Conservation (phyloP, 2,797 vertebrate genomes). For the Cygnus olor region DNA sequence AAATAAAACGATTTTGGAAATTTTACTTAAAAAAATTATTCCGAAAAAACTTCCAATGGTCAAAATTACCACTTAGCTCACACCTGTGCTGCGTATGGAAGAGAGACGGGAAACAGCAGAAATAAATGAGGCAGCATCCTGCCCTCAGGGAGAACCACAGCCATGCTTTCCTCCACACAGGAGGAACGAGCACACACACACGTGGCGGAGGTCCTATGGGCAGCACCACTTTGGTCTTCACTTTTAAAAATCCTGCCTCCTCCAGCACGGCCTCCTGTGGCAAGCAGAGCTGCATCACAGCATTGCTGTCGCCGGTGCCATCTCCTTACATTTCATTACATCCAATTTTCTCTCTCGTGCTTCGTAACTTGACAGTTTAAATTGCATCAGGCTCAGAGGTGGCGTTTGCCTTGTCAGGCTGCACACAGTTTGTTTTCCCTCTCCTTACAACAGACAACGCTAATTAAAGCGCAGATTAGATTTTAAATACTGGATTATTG, state of each 20-base stretch:
- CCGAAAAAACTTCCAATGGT: background rate
- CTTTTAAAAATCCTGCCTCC: background rate
- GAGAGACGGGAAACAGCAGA: background rate
- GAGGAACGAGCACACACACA: rapidly evolving
- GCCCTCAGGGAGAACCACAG: background rate
- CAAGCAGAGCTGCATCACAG: too few species aligned
- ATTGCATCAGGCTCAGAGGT: background rate
- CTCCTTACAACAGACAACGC: background rate
- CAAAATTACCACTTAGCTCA: background rate
- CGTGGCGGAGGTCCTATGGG: rapidly evolving
- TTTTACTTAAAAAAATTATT: background rate
- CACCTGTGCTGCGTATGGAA: background rate
- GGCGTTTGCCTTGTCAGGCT: background rate
- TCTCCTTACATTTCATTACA: background rate
- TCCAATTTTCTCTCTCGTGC: background rate
- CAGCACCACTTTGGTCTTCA: background rate
- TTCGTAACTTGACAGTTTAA: slow-evolving; percentile 12
- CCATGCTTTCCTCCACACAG: too few species aligned
- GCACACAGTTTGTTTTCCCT: background rate
- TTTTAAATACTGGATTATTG: background rate
- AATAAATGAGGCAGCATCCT: background rate
- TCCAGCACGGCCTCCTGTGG: background rate
- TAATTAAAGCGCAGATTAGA: slow-evolving; percentile 1
- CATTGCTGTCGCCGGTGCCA: rapidly evolving
- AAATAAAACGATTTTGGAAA: slow-evolving; percentile 4